Conservation (phyloP, 2,888 invertebrate genomes). For the Pandemis corylana region DNA sequence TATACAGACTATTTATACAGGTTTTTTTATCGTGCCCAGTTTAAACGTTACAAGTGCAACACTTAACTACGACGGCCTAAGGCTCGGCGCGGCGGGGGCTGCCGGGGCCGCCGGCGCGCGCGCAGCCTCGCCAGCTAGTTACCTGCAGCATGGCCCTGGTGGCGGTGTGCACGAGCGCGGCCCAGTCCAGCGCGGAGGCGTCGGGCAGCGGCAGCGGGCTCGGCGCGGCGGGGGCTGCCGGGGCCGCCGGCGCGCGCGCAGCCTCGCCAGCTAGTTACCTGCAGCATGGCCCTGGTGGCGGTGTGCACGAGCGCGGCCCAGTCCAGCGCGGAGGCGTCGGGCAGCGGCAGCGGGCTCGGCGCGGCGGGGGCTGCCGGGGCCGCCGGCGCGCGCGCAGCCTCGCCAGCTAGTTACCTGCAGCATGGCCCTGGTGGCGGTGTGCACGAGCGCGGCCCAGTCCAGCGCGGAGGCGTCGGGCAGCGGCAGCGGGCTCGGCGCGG, state of each 20-base stretch:
- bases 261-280: neutral
- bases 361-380: conserved; percentile 68
- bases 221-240: neutral
- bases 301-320: conserved; percentile 93
- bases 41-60: neutral
- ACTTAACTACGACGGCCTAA: neutral
- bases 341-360: conserved; percentile 80
- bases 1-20: too few species aligned
- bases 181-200: conserved; percentile 90
- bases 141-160: conserved; percentile 84
- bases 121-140: conserved; percentile 55
- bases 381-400: conserved; percentile 49
- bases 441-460: conserved; percentile 92
- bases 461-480: conserved; percentile 88
- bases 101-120: too few species aligned
- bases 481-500: conserved; percentile 78
- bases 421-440: conserved; percentile 91
- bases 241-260: too few species aligned
- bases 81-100: conserved; percentile 7
- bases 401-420: conserved; percentile 73
- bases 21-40: neutral
- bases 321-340: conserved; percentile 89
- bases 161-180: conserved; percentile 91
- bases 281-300: conserved; percentile 87
- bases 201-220: conserved; percentile 86